Base-by-base conservation (phyloP, 2,888 invertebrate species). In the Hypsopygia costalis region DNA sequence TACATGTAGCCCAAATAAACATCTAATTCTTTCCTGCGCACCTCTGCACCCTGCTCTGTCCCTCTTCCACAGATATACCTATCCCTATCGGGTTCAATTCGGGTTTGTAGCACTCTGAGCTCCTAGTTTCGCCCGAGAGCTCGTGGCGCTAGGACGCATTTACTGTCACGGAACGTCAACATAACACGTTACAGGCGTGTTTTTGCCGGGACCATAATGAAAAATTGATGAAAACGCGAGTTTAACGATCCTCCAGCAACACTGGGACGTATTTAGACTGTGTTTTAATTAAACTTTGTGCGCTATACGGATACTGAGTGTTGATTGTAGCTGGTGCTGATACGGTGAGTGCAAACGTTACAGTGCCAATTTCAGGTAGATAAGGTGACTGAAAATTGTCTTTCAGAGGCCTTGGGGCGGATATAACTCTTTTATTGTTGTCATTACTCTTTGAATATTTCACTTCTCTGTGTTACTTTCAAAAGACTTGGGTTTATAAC, bases 21-120 rank as follows among this genome's bases (percentile, higher is more conserved):
- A 85, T 85, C 81, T 79, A 82, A 83, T 85, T 82, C 81, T 83
- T 83, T 81, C 77, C 75, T 83, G 85, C 87, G 85, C 86, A 86
- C 82, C 87, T 87, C 82, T 80, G 81, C 81, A 79, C 76, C 72
- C 62, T 62, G 44, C 28, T 52, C 50, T 41, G 46, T 83, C 81
- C 45, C 68, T 32, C 40, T 83, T 69, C 9, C 49, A 36, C 71
- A 31, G 27, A 61, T 60, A 53, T 39, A 31, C 21, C 57, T 34
- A 36, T 79, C 76, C 46, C 51, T 54, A 53, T 76, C 69, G 44
- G 58, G 66, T 71, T 62, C 70, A 68, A 73, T 75, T 81, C 74
- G 72, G 75, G 72, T 58, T 70, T 56, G 61, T 60, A 69, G 62
- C 64, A 52, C 58, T 46, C 47, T 40, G 56, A 62, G 69, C 71